Evolutionary conservation across 2,888 invertebrate genomes (phyloP).

Genomic region (Drosophila mulleri): DNA sequence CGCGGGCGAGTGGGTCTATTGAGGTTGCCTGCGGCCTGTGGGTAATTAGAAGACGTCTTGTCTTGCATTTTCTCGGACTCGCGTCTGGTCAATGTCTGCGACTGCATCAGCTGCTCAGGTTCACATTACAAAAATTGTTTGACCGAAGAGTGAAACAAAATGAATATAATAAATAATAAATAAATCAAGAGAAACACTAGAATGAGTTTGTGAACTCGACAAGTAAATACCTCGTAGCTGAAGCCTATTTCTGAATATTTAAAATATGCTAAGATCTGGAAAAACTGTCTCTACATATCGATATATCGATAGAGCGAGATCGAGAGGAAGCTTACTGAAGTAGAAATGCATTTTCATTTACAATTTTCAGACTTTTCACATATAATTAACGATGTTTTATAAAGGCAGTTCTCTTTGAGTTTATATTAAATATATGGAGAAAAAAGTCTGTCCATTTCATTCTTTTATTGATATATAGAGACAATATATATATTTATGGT

Average conservation of each 20-base stretch:
- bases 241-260: too few relatives aligned
- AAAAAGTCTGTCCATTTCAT: too few relatives aligned
- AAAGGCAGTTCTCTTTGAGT: too few relatives aligned
- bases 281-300: too few relatives aligned
- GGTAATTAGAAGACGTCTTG: conserved; percentile 35
- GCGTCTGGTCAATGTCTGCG: conserved; percentile 47
- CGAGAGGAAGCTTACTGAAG: neutral
- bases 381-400: neutral
- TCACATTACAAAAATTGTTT: conserved; percentile 59
- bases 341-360: neutral
- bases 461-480: too few relatives aligned
- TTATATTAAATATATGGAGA: too few relatives aligned
- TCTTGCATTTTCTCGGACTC: conserved; percentile 6
- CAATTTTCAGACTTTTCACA: neutral
- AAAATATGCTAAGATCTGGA: too few relatives aligned
- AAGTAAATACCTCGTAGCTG: neutral
- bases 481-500: too few relatives aligned
- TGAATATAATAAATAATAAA: neutral
- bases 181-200: neutral
- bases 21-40: conserved; percentile 6
- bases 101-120: conserved; percentile 43
- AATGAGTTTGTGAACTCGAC: neutral
- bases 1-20: neutral
- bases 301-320: neutral
- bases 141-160: conserved; percentile 37